phyloP scores from a whole-genome alignment of 2,888 invertebrate genomes.

The Acronicta alni region DNA sequence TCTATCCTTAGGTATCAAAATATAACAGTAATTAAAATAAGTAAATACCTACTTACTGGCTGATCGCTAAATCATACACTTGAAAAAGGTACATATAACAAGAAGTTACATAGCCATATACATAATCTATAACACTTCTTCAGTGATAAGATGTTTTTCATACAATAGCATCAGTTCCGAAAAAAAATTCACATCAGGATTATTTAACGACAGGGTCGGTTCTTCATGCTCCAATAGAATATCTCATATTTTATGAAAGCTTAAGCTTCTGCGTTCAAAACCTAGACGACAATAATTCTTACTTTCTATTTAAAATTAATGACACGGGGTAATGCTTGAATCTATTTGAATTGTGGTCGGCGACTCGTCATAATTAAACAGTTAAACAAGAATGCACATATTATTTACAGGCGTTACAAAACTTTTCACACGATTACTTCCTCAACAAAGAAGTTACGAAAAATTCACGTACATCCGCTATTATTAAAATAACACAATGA shows the following conservation, averaged over 20 bases:
- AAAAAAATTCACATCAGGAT: no score
- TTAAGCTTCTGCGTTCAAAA: neutral
- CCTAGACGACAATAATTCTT: slow-evolving; percentile 4
- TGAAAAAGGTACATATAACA: no score
- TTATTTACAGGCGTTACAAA: slow-evolving; percentile 62
- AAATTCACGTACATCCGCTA: slow-evolving; percentile 82
- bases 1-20: no score
- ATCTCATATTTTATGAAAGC: slow-evolving; percentile 1
- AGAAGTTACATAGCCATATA: no score
- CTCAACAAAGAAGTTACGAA: slow-evolving; percentile 85
- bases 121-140: no score
- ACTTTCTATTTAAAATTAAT: slow-evolving; percentile 52
- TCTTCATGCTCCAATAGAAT: neutral
- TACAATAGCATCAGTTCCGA: no score
- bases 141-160: no score
- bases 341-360: slow-evolving; percentile 50
- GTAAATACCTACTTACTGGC: no score
- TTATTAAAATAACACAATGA: slow-evolving; percentile 77
- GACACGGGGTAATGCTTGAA: slow-evolving; percentile 41
- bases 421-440: slow-evolving; percentile 85
- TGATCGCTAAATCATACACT: no score
- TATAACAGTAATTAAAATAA: no score
- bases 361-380: slow-evolving; percentile 53
- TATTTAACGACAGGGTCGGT: neutral
- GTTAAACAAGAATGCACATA: slow-evolving; percentile 65